Evolutionary conservation across 2,113 vertebrate species (phyloP), one percentile per base, ranked within the genome.

Genomic region (Scomber japonicus): DNA sequence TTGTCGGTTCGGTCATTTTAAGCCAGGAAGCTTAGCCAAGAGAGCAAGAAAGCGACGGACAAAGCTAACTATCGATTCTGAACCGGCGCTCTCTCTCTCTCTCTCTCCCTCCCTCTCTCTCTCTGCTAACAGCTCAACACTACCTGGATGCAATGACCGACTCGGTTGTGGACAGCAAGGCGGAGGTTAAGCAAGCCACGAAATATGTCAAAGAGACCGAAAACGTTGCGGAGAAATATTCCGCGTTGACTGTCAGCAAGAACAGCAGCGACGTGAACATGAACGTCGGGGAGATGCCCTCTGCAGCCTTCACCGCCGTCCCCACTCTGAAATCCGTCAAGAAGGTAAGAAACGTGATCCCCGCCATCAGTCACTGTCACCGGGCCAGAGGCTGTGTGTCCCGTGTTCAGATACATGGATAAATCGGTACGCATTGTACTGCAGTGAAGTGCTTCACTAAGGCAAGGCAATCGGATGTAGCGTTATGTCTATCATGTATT

Each of bases 161-260:
- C 81, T 77, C 92, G 82, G 91, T 78, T 0, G 89, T 83, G 80
- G 92, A 93, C 81, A 64, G 81, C 77, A 91, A 94, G 87, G 63
- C 90, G 84, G 95, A 96, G 89, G 91, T 94, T 8, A 96, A 96
- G 80, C 95, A 95, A 88, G 94, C 94, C 81, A 96, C 94, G 3
- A 96, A 96, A 93, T 95, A 96, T 89, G 95, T 95, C 64, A 96
- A 96, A 78, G 95, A 96, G 86, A 96, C 94, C 30, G 95, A 96
- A 57, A 96, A 96, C 86, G 95, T 95, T 0, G 95, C 95, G 46
- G 95, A 96, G 24, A 96, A 95, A 92, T 96, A 95, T 31, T 96
- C 95, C 0, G 94, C 93, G 40, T 57, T 96, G 92, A 95, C 94
- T 1, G 95, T 93, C 19, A 92, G 93, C 89, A 95, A 94, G 69